Evolutionary conservation across 2,888 invertebrate genomes (phyloP).

Genomic region (Arrhopalites spinosus): DNA sequence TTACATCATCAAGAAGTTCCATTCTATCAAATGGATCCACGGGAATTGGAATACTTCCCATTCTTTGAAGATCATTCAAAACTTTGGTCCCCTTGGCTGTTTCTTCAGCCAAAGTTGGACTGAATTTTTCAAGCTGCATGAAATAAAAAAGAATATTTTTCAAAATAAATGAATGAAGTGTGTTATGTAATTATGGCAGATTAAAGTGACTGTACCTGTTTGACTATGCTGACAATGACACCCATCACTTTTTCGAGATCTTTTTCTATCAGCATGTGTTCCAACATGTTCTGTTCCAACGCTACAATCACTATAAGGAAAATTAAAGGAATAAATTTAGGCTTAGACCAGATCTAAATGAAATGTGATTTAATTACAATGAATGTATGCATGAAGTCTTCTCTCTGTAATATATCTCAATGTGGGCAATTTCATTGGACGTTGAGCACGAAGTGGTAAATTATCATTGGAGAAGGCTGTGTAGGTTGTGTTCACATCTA

Average conservation of each 20-base stretch:
- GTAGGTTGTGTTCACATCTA: slow-evolving; percentile 44
- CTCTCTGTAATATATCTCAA: slow-evolving; percentile 41
- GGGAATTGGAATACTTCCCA: slow-evolving; percentile 15
- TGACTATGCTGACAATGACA: slow-evolving; percentile 42
- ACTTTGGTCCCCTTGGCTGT: not conserved
- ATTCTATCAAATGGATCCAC: slow-evolving; percentile 4
- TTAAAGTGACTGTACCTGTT: slow-evolving; percentile 41
- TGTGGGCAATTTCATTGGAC: slow-evolving; percentile 48
- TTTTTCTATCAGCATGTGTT: slow-evolving; percentile 45
- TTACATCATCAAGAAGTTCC: slow-evolving; percentile 14
- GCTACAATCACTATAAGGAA: slow-evolving; percentile 49
- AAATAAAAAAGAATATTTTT: not conserved
- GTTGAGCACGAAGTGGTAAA: slow-evolving; percentile 42
- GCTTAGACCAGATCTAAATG: too few species aligned
- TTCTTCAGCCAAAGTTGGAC: slow-evolving; percentile 1
- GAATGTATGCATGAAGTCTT: slow-evolving; percentile 46
- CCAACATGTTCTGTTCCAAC: slow-evolving; percentile 53
- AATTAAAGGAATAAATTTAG: too few species aligned
- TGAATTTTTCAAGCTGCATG: slow-evolving; percentile 7
- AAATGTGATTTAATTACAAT: slow-evolving; percentile 34
- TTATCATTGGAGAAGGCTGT: slow-evolving; percentile 41
- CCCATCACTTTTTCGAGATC: slow-evolving; percentile 50
- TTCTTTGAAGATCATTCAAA: not conserved
- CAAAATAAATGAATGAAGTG: slow-evolving; percentile 24
- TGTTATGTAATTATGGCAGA: too few species aligned